phyloP scores from a whole-genome alignment of 2,113 vertebrate species.

The Orthochromis malagaraziensis region DNA sequence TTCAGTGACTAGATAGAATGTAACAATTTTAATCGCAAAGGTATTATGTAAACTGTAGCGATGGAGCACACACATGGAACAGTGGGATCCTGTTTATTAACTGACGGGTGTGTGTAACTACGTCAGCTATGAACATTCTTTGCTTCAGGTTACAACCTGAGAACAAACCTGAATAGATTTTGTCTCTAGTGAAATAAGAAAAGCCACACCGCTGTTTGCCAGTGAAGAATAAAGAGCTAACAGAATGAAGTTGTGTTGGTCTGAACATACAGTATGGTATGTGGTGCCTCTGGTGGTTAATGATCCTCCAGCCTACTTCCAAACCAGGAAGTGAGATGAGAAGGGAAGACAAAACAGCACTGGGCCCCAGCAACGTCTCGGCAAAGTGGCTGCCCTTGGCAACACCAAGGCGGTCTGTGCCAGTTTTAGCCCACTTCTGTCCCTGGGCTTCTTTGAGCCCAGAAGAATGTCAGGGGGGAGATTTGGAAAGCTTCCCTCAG shows the following conservation, averaged over 20 bases:
- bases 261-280: neutral
- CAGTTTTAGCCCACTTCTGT: conserved; percentile 70
- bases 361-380: conserved; percentile 59
- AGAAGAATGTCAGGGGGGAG: conserved; percentile 69
- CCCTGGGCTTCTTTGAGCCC: conserved; percentile 61
- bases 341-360: conserved; percentile 53
- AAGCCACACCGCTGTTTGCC: neutral
- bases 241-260: neutral
- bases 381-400: conserved; percentile 67
- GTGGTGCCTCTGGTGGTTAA: conserved; percentile 16
- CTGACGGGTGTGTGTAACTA: neutral
- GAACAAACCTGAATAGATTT: neutral
- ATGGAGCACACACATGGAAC: neutral
- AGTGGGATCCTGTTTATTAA: neutral
- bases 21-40: neutral
- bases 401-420: conserved; percentile 60
- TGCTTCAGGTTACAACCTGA: neutral
- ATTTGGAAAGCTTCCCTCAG: conserved; percentile 60
- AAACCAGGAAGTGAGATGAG: conserved; percentile 71
- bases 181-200: neutral
- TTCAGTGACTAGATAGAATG: neutral
- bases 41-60: neutral
- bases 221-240: neutral
- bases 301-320: conserved; percentile 29
- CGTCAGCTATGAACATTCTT: neutral